phyloP scores from a whole-genome alignment of 2,888 invertebrate species.

The Portevinia maculata region DNA sequence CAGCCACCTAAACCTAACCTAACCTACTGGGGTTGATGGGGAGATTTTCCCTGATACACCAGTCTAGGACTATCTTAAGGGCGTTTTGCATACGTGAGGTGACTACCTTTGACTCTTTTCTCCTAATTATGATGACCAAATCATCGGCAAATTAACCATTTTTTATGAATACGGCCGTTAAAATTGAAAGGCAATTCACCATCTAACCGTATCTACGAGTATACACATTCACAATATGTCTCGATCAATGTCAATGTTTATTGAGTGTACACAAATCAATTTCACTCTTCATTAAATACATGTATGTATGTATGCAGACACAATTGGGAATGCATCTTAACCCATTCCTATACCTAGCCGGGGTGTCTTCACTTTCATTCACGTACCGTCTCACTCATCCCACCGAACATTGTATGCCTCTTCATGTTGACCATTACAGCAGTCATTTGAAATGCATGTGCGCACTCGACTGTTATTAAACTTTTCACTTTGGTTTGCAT shows the following conservation, averaged over 20 bases:
- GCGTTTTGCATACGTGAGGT: no score
- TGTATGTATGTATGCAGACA: neutral
- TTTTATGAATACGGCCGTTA: neutral
- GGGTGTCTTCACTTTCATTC: slow-evolving; percentile 39
- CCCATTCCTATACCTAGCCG: neutral
- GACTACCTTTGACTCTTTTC: no score
- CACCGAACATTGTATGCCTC: slow-evolving; percentile 2
- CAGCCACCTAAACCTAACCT: no score
- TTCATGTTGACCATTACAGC: slow-evolving; percentile 51
- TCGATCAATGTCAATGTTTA: slow-evolving; percentile 53
- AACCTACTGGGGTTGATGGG: no score
- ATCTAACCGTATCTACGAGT: no score
- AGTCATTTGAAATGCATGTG: slow-evolving; percentile 63
- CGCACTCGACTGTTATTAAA: slow-evolving; percentile 49
- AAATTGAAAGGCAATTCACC: neutral
- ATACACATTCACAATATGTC: slow-evolving; percentile 1
- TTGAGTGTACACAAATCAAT: slow-evolving; percentile 33
- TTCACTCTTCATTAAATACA: slow-evolving; percentile 32
- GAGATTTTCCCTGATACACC: no score
- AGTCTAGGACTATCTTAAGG: no score
- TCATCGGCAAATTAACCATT: neutral
- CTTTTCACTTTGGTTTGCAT: slow-evolving; percentile 67
- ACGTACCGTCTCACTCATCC: slow-evolving; percentile 8
- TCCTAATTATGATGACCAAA: no score
- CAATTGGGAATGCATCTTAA: slow-evolving; percentile 12